Percentiles rank a stretch among this genome's conserved stretches.
phyloP scores from a whole-genome alignment of 1,140 invertebrate species.

The Apis mellifera region DNA sequence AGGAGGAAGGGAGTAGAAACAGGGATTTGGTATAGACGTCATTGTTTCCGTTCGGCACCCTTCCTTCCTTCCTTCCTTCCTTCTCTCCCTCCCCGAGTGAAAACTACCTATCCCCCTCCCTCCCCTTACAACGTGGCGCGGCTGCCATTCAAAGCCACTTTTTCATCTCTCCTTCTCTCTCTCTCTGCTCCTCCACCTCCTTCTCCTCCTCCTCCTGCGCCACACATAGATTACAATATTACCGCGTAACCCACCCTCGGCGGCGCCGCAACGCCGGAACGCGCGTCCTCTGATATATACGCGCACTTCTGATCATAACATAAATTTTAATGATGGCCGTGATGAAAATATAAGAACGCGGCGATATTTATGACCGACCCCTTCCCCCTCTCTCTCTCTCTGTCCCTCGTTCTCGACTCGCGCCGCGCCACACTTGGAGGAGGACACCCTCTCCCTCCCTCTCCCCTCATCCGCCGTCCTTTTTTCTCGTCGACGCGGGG shows the following conservation, averaged over 20 bases:
- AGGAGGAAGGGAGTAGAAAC: constrained; percentile 56
- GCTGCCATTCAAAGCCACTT: constrained; percentile 77
- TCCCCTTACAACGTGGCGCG: constrained; percentile 71
- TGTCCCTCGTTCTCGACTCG: too few relatives aligned
- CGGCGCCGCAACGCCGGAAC: constrained; percentile 52
- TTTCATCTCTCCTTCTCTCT: constrained; percentile 75
- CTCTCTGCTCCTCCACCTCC: constrained; percentile 77
- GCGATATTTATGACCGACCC: constrained; percentile 76
- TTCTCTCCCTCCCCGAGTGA: constrained; percentile 55
- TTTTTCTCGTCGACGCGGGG: too few relatives aligned
- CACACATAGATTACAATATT: constrained; percentile 82
- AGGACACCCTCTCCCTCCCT: too few relatives aligned
- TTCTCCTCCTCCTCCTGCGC: constrained; percentile 56
- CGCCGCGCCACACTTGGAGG: too few relatives aligned
- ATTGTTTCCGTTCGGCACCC: constrained; percentile 78
- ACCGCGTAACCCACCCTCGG: constrained; percentile 67
- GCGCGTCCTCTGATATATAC: constrained; percentile 76
- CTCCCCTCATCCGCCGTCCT: too few relatives aligned
- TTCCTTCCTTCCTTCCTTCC: constrained; percentile 53
- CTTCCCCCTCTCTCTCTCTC: too few relatives aligned
- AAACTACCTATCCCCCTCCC: constrained; percentile 70
- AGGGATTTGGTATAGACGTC: constrained; percentile 78
- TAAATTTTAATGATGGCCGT: constrained; percentile 81
- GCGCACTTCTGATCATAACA: constrained; percentile 79
- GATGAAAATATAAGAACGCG: constrained; percentile 82